Evolutionary conservation across 2,797 vertebrate species (phyloP), one percentile per base, ranked within the genome.

Genomic region (Pelodytes ibericus): DNA sequence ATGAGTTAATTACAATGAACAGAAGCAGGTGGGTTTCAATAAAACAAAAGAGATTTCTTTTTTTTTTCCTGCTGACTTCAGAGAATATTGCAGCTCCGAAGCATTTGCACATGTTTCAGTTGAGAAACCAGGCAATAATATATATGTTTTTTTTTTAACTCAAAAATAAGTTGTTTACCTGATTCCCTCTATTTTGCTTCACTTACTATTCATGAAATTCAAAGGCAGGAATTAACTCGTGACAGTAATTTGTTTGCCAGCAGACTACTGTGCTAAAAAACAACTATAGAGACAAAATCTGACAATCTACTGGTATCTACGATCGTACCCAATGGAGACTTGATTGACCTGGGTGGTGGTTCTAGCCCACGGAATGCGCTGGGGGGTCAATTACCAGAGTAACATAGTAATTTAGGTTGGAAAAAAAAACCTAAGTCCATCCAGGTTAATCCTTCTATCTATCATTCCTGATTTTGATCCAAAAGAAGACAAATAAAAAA

Each of bases 101-200:
- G 60, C 60, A 33, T 62, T 62, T 62, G 60, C 30, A 33, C 7
- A 36, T 22, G 60, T 62, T 62, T 62, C 60, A 62, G 30, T 9
- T 10, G 60, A 62, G 30, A 62, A 62, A 22, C 29, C 30, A 22
- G 27, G n/a, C 56, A 62, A 62, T 5, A 62, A 33, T 15, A n/a
- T 24, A 33, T 15, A n/a, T 24, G 25, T 36, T 62, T 44, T n/a
- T 30, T 60, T 27, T 25, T 31, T 22, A 7, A 15, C 29, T 36
- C 16, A 10, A 15, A 33, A 62, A 36, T 62, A 8, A 36, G 30
- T 22, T 62, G n/a, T 22, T 36, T 33, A 36, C n/a, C 13, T 30
- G 26, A 29, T 11, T 29, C 26, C 3, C 58, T 31, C 3, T 22
- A 20, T 62, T 3, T 22, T n/a, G n/a, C 30, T n/a, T 62, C 26